phyloP scores from a whole-genome alignment of 1,140 invertebrate species.

The Plectrocnemia conspersa region DNA sequence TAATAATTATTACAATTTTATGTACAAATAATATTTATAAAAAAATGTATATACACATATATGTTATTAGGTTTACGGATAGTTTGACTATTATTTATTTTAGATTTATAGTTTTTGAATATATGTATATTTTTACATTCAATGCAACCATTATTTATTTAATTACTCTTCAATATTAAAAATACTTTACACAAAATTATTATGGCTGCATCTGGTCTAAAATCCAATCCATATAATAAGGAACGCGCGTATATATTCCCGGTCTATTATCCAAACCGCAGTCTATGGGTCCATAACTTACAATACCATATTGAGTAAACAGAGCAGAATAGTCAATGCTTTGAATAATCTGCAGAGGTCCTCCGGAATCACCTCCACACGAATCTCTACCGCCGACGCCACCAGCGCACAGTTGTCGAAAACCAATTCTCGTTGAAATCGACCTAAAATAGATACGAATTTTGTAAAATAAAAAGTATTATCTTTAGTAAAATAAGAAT shows the following conservation, averaged over 20 bases:
- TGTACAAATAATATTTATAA: no score
- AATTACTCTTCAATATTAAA: no score
- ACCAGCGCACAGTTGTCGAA: not conserved
- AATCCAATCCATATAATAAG: conserved; percentile 39
- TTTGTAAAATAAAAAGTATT: not conserved
- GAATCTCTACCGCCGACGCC: conserved; percentile 39
- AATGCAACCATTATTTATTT: no score
- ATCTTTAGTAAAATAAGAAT: not conserved
- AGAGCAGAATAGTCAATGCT: not conserved
- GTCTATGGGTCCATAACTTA: not conserved
- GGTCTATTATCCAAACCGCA: conserved; percentile 23
- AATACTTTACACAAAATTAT: no score
- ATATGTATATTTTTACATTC: no score
- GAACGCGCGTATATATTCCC: conserved; percentile 37
- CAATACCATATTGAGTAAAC: conserved; percentile 7
- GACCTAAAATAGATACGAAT: not conserved
- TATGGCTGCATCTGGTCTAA: conserved; percentile 23
- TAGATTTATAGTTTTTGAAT: no score
- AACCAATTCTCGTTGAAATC: not conserved
- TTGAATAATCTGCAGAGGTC: conserved; percentile 40
- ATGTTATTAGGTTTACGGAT: no score
- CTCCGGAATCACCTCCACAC: conserved; percentile 52
- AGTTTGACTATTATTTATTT: no score
- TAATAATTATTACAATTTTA: no score
- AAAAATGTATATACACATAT: no score